These are phyloP conservation scores for Argynnis bischoffii DNA, from an alignment of 2,888 invertebrate species.

Conservation along the genomic window DNA sequence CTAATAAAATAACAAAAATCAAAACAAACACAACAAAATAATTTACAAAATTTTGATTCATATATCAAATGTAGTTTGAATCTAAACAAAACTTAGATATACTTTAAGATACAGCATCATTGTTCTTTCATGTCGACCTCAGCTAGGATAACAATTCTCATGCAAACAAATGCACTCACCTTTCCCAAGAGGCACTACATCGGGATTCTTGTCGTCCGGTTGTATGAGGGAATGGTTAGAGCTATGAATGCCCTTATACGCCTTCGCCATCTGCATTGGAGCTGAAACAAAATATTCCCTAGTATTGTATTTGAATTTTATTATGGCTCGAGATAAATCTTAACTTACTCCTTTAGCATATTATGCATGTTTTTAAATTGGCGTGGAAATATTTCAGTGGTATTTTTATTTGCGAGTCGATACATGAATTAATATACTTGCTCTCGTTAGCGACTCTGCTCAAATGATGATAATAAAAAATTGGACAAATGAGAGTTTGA, in stretches of 20 bases:
- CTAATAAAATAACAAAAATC: too few relatives aligned
- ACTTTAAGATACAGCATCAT: not conserved
- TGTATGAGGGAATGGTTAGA: constrained; percentile 83
- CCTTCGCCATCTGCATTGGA: constrained; percentile 69
- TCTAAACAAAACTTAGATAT: not conserved
- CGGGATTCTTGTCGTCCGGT: constrained; percentile 94
- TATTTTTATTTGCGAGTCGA: too few relatives aligned
- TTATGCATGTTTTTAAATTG: not conserved
- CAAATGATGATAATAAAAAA: too few relatives aligned
- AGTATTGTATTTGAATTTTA: constrained; percentile 1
- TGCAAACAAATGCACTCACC: constrained; percentile 71
- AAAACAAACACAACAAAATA: too few relatives aligned
- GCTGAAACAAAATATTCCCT: constrained; percentile 48
- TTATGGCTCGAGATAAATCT: not conserved
- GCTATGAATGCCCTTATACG: constrained; percentile 86
- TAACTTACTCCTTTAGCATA: not conserved
- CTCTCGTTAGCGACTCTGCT: too few relatives aligned
- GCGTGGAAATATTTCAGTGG: too few relatives aligned
- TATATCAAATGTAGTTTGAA: not conserved
- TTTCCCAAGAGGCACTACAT: constrained; percentile 93
- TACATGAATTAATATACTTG: too few relatives aligned
- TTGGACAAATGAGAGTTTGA: too few relatives aligned
- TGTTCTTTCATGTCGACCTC: constrained; percentile 4
- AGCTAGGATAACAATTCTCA: constrained; percentile 7
- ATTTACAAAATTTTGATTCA: not conserved